Base-by-base conservation (phyloP, 2,113 vertebrate genomes). In the Oncorhynchus kisutch region DNA sequence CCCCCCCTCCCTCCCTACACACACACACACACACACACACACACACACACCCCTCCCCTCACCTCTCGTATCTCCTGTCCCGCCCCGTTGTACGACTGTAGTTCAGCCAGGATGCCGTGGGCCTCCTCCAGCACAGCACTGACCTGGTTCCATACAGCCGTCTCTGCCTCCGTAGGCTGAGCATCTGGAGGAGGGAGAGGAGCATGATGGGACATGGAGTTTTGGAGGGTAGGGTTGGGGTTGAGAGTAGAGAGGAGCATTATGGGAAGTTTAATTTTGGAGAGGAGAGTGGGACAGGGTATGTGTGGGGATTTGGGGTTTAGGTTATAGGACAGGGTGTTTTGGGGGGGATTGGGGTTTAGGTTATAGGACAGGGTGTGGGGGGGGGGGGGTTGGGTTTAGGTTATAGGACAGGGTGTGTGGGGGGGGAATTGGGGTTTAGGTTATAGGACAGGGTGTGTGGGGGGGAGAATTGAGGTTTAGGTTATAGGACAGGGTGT, bases 61-160 rank as follows among this genome's bases (percentile, higher is more conserved):
- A 27, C 27, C 27, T 27, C 27, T 27, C 96, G 91, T 88, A 97
- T 97, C 92, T 97, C 96, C 87, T 96, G 95, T 45, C 96, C 96
- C 0, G 96, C 96, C 0, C 96, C 96, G 0, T 95, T 96, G 81
- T 97, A 97, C 57, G 95, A 96, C 89, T 96, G 96, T 86, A 97
- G 93, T 88, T 97, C 96, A 0, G 95, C 95, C 83, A 97, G 92
- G 73, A 97, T 89, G 27, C 94, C 92, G 72, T 96, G 96, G 0
- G 96, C 95, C 90, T 97, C 95, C 88, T 96, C 95, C 90, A 97
- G 94, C 82, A 96, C 96, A 0, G 95, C 95, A 45, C 95, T 97
- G 91, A 97, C 96, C 93, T 97, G 95, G 92, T 96, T 96, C 94
- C 95, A 97, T 90, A 97, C 95, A 2, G 93, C 94, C 0, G 96